Evolutionary conservation across 1,140 invertebrate genomes (phyloP).

Genomic region (Globodera ellingtonae): DNA sequence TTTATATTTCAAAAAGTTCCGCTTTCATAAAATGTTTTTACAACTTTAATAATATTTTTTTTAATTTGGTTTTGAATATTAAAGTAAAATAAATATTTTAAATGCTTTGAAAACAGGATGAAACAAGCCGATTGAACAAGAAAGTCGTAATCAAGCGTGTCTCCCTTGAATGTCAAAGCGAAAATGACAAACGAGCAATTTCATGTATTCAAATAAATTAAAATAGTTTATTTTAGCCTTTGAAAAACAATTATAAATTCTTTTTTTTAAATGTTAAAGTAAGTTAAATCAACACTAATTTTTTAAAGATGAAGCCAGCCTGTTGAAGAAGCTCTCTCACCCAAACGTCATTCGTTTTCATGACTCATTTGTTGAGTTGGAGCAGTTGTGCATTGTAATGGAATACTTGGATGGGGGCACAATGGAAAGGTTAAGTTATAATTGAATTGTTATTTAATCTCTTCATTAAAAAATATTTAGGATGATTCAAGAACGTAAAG

Average conservation of each 20-base stretch:
- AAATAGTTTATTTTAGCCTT: not conserved
- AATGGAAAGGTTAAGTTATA: slow-evolving; percentile 62
- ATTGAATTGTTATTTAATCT: not conserved
- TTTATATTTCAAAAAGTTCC: too few relatives aligned
- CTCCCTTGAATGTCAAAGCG: slow-evolving; percentile 38
- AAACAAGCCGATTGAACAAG: slow-evolving; percentile 31
- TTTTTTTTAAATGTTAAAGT: not conserved
- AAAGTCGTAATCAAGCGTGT: slow-evolving; percentile 46
- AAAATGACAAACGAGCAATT: slow-evolving; percentile 40
- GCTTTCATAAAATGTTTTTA: too few relatives aligned
- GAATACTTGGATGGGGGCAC: slow-evolving; percentile 70
- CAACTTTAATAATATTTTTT: not conserved
- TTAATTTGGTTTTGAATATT: not conserved
- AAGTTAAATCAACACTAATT: too few relatives aligned
- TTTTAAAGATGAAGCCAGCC: slow-evolving; percentile 66
- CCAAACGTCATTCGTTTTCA: slow-evolving; percentile 71
- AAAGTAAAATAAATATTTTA: not conserved
- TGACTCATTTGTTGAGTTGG: slow-evolving; percentile 68
- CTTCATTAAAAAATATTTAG: not conserved
- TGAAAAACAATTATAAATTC: slow-evolving; percentile 6
- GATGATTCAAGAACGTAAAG: slow-evolving; percentile 68
- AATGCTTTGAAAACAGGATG: slow-evolving; percentile 12
- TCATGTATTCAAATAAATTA: slow-evolving; percentile 19
- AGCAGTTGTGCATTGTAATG: slow-evolving; percentile 70
- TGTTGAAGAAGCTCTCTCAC: slow-evolving; percentile 69